Conservation (phyloP, 2,113 vertebrate species). For the Amphilophus citrinellus region DNA sequence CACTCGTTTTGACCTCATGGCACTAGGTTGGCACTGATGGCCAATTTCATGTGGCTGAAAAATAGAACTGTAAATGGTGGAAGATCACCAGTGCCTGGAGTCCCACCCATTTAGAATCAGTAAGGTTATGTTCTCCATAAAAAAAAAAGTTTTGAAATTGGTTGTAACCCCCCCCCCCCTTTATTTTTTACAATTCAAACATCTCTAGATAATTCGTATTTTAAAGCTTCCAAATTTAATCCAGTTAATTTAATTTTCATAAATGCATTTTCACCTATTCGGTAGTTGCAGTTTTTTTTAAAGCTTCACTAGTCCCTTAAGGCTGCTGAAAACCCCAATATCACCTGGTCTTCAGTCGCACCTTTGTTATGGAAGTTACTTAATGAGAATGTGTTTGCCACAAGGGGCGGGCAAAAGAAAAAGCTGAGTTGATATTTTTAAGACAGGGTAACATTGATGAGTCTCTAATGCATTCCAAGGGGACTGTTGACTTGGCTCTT, state of each 20-base stretch:
- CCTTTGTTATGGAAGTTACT: conserved; percentile 68
- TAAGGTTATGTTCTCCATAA: background rate
- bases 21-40: conserved; percentile 22
- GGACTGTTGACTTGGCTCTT: conserved; percentile 77
- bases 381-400: conserved; percentile 76
- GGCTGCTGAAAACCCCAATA: conserved; percentile 28
- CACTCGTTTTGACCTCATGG: conserved; percentile 14
- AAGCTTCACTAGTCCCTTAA: background rate
- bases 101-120: background rate
- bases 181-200: background rate
- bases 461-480: conserved; percentile 77
- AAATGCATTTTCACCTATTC: conserved; percentile 1
- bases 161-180: no score
- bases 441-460: conserved; percentile 66
- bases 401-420: conserved; percentile 72
- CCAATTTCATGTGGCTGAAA: conserved; percentile 38
- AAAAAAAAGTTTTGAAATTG: background rate
- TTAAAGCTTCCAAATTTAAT: background rate
- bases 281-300: background rate
- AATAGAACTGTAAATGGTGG: conserved; percentile 16
- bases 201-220: background rate
- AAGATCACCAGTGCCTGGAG: conserved; percentile 16
- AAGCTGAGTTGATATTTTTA: conserved; percentile 79
- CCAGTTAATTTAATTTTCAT: background rate
- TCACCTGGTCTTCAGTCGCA: conserved; percentile 39